Percentiles rank a stretch among this genome's conserved stretches.
Evolutionary conservation across 2,113 vertebrate species (phyloP).

Genomic region (Thomomys bottae): DNA sequence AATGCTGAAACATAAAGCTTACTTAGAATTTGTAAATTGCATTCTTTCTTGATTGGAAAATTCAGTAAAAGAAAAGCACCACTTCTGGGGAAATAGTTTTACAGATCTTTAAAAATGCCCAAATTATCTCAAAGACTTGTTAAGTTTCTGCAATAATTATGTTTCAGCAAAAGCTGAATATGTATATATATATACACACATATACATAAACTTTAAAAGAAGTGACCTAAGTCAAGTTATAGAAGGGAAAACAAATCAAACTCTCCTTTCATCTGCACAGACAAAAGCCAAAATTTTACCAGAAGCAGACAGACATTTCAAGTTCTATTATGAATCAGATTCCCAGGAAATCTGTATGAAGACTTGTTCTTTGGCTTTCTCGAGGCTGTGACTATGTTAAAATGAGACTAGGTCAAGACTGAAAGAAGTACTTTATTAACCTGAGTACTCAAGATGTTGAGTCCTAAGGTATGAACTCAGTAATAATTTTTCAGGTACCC

Average conservation of each 20-base stretch:
- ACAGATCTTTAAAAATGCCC: slow-evolving; percentile 48
- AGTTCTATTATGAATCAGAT: slow-evolving; percentile 24
- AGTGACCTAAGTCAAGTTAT: slow-evolving; percentile 25
- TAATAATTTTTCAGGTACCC: slow-evolving; percentile 34
- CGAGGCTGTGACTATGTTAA: not conserved
- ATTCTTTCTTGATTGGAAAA: not conserved
- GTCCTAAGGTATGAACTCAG: not conserved
- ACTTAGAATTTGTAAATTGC: slow-evolving; percentile 14
- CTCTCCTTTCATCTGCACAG: not conserved
- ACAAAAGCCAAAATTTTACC: slow-evolving; percentile 4
- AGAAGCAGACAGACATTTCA: slow-evolving; percentile 8
- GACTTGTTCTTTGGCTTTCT: not conserved
- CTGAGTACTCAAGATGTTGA: not conserved
- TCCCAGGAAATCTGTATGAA: slow-evolving; percentile 3
- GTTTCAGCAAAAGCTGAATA: slow-evolving; percentile 42
- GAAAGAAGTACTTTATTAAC: not conserved
- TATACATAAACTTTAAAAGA: not conserved
- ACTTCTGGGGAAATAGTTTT: slow-evolving; percentile 10
- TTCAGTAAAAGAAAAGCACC: slow-evolving; percentile 42
- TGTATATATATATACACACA: too few species aligned
- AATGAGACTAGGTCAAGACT: not conserved
- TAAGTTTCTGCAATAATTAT: slow-evolving; percentile 42
- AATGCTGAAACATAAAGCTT: not conserved
- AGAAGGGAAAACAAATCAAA: slow-evolving; percentile 11
- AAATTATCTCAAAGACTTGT: slow-evolving; percentile 48